These are phyloP conservation scores for Hoplostethus mediterraneus DNA, from an alignment of 2,797 vertebrate genomes.

Conservation along the genomic window DNA sequence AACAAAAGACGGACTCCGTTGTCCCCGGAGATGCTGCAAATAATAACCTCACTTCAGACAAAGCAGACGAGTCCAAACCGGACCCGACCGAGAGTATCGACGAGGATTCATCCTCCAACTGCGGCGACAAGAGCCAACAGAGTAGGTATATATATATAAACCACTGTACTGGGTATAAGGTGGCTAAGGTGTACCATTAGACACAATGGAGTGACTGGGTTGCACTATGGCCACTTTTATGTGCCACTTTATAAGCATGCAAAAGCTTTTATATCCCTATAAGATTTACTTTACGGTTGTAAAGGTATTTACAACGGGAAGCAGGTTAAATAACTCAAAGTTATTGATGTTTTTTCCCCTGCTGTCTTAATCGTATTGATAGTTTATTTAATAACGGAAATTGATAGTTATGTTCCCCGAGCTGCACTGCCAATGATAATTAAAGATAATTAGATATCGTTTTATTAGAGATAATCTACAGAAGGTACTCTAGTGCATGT, in stretches of 20 bases:
- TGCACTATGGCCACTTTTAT: slow-evolving; percentile 85
- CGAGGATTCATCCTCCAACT: slow-evolving; percentile 91
- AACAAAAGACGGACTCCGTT: slow-evolving; percentile 89
- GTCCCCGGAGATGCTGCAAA: slow-evolving; percentile 80
- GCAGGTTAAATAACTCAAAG: slow-evolving; percentile 87
- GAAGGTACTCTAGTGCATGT: not conserved
- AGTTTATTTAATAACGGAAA: not conserved
- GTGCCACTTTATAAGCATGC: slow-evolving; percentile 97
- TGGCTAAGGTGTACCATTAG: slow-evolving; percentile 2
- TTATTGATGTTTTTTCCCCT: slow-evolving; percentile 22
- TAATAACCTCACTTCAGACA: slow-evolving; percentile 84
- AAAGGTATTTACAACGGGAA: slow-evolving; percentile 98
- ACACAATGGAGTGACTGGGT: slow-evolving; percentile 27
- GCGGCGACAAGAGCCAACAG: slow-evolving; percentile 91
- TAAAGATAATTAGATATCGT: not conserved
- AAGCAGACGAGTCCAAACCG: slow-evolving; percentile 85
- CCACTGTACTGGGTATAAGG: slow-evolving; percentile 52
- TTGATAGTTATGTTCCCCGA: slow-evolving; percentile 20
- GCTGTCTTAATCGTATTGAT: slow-evolving; percentile 39
- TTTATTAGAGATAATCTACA: slow-evolving; percentile 12
- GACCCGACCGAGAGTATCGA: slow-evolving; percentile 84
- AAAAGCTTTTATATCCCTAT: slow-evolving; percentile 98
- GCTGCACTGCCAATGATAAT: not conserved
- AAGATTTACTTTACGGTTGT: slow-evolving; percentile 95
- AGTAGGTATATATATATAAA: slow-evolving; percentile 84